Conservation (phyloP, 1,140 invertebrate genomes). For the Aphelenchoides avenae region DNA sequence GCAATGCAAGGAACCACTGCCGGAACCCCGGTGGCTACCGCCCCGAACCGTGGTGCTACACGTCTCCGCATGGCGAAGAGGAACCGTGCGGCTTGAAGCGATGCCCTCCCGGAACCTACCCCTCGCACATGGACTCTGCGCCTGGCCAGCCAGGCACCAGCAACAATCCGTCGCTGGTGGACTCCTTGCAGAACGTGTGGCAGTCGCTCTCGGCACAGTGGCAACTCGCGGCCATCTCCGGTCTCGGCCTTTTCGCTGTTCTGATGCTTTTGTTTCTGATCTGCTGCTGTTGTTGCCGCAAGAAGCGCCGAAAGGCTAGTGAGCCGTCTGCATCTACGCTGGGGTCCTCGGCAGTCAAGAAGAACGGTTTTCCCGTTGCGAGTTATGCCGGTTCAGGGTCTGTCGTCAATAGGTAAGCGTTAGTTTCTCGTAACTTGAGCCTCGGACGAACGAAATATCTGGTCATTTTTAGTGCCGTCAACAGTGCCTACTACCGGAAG, state of each 20-base stretch:
- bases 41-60: constrained; percentile 82
- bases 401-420: background rate
- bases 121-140: background rate
- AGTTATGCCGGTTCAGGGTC: constrained; percentile 17
- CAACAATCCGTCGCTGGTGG: constrained; percentile 23
- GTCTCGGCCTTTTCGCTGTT: constrained; percentile 27
- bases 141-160: background rate
- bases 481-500: constrained; percentile 43
- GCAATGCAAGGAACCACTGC: constrained; percentile 82
- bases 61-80: constrained; percentile 57
- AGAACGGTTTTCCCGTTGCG: constrained; percentile 21
- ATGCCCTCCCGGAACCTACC: background rate
- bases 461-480: constrained; percentile 43
- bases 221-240: constrained; percentile 21
- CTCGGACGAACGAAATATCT: too few species aligned
- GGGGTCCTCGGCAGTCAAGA: constrained; percentile 15
- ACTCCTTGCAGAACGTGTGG: constrained; percentile 32
- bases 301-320: constrained; percentile 10
- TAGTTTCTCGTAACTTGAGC: too few species aligned
- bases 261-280: constrained; percentile 35
- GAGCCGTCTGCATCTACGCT: constrained; percentile 10
- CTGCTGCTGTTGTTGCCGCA: constrained; percentile 38
- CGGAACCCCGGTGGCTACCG: constrained; percentile 79
- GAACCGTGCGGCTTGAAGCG: constrained; percentile 10
- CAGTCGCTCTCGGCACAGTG: constrained; percentile 36